Evolutionary conservation across 2,888 invertebrate genomes (phyloP).

Genomic region (Arenicola marina): DNA sequence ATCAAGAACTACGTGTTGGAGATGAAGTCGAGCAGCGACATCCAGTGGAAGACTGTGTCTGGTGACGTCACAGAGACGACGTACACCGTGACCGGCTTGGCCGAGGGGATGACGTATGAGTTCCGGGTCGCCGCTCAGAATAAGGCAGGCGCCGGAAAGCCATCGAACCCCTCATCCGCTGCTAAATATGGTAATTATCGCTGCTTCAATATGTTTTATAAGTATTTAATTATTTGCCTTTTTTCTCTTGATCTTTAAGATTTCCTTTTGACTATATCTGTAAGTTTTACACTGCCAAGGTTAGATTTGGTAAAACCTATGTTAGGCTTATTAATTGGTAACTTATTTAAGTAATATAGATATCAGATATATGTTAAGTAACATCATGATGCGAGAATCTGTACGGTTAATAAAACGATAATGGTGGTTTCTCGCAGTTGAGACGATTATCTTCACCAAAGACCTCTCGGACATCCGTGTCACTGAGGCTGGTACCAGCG

Average conservation of each 20-base stretch:
- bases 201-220: too few species aligned
- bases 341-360: too few species aligned
- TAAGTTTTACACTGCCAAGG: too few species aligned
- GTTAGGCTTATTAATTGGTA: too few species aligned
- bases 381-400: too few species aligned
- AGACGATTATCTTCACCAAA: conserved; percentile 47
- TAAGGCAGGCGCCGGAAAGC: conserved; percentile 82
- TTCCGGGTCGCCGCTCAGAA: conserved; percentile 89
- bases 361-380: too few species aligned
- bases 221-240: too few species aligned
- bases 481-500: conserved; percentile 41
- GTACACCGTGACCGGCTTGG: conserved; percentile 35
- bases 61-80: conserved; percentile 34
- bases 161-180: conserved; percentile 34
- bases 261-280: too few species aligned
- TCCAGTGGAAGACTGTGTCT: conserved; percentile 48
- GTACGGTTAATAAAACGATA: too few species aligned
- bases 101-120: conserved; percentile 80
- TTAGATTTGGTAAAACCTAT: too few species aligned
- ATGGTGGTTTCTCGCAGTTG: conserved; percentile 51
- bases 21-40: conserved; percentile 42
- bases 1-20: conserved; percentile 56
- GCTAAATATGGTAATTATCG: conserved; percentile 31
- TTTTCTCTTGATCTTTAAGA: too few species aligned
- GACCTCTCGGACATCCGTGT: conserved; percentile 48